A percentile compares a stretch with the other conserved stretches of the same genome.
Evolutionary conservation across 2,888 invertebrate species (phyloP).

Genomic region (Chaetoderma sp.): DNA sequence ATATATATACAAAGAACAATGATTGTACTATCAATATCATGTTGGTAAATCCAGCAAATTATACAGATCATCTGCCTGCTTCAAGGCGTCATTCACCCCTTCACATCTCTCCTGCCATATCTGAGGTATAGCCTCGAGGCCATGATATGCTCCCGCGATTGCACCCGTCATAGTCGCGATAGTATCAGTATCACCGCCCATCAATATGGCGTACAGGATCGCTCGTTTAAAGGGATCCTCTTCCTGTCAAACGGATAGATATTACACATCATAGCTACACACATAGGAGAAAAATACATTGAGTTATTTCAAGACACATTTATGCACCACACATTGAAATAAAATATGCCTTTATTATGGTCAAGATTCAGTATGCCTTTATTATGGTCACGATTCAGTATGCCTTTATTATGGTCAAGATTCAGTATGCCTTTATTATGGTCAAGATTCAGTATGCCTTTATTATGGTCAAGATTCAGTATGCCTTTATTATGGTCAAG

Average conservation of each 20-base stretch:
- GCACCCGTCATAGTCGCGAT: constrained; percentile 82
- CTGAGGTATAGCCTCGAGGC: constrained; percentile 73
- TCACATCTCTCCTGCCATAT: constrained; percentile 76
- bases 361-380: no score
- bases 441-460: no score
- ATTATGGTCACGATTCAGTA: no score
- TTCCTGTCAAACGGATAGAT: constrained; percentile 40
- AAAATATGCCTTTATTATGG: background rate
- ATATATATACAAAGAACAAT: no score
- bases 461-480: no score
- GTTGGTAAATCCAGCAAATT: constrained; percentile 34
- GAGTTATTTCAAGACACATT: background rate
- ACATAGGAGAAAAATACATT: background rate
- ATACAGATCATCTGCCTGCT: constrained; percentile 71
- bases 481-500: no score
- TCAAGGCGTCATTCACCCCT: constrained; percentile 72
- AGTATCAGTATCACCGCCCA: constrained; percentile 84
- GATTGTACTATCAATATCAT: no score
- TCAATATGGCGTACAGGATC: constrained; percentile 78
- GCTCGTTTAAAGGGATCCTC: constrained; percentile 75
- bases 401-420: no score
- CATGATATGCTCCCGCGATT: constrained; percentile 78
- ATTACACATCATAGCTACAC: background rate
- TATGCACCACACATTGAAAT: background rate
- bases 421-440: no score